Percentiles rank a stretch among this genome's conserved stretches.
Conservation (phyloP, 2,888 invertebrate species). For the Teinopalpus imperialis region DNA sequence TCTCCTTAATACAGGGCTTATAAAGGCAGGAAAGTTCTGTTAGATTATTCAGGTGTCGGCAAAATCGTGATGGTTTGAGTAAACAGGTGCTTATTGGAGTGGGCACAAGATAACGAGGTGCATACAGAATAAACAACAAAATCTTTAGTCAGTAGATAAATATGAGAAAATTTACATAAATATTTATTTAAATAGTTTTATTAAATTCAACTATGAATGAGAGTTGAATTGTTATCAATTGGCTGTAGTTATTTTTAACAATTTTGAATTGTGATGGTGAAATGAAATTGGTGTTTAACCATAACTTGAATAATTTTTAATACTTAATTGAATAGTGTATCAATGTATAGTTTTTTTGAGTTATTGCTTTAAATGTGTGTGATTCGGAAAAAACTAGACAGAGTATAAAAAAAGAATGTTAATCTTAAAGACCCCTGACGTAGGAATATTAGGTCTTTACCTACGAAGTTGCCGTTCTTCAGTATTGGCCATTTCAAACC, state of each 20-base stretch:
- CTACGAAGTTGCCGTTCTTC: no score
- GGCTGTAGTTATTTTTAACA: no score
- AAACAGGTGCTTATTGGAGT: constrained; percentile 35
- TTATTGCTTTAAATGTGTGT: not conserved
- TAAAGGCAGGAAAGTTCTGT: constrained; percentile 21
- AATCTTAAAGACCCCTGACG: no score
- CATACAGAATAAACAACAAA: constrained; percentile 48
- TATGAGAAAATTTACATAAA: constrained; percentile 1
- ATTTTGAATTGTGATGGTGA: no score
- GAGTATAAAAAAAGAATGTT: no score
- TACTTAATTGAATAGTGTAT: not conserved
- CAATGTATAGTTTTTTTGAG: not conserved
- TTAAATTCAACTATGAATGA: no score
- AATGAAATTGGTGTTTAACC: no score
- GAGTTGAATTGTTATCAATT: no score
- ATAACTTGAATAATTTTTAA: no score
- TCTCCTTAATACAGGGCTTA: constrained; percentile 10
- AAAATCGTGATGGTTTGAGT: constrained; percentile 42
- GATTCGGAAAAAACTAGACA: not conserved
- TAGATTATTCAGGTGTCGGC: constrained; percentile 29
- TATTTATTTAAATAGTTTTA: no score
- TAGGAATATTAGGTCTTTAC: no score
- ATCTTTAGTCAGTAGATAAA: constrained; percentile 39
- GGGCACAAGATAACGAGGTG: constrained; percentile 57
- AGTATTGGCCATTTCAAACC: no score